Evolutionary conservation across 2,888 invertebrate species (phyloP), one percentile per base, ranked within the genome.

Genomic region (Saturnia pavonia): DNA sequence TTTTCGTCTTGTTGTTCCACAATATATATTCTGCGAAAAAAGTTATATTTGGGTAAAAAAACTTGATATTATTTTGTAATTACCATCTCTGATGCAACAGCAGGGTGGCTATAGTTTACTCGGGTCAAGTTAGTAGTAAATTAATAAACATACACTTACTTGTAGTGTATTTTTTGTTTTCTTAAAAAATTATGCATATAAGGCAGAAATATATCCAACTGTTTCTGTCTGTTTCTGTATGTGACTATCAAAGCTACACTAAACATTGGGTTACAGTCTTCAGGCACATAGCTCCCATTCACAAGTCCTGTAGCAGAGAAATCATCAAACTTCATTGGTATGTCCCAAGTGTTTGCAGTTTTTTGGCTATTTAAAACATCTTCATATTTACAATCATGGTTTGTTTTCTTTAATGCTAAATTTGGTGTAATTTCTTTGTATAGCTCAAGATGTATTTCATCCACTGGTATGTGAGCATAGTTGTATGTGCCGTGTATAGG

Each of bases 141-240:
- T n/a, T n/a, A n/a, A n/a, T n/a, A n/a, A n/a, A n/a, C n/a, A n/a
- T 42, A 63, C 67, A 86, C 89, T 88, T 75, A 93, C 94, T 88
- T 91, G 87, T 99, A 99, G 85, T 97, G 96, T 51, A 99, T 95
- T 77, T 96, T 95, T 86, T 99, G 99, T 72, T 95, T 94, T 77
- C 97, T 96, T 72, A 99, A 91, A 87, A 97, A 98, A 68, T 96
- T 96, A 87, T 99, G 98, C 91, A 99, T 97, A 80, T 98, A 97
- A 70, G 96, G 96, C 73, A 98, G 91, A 85, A 98, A 98, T 72
- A 96, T 91, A 68, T 95, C 94, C 22, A 99, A 89, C 80, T 99
- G 98, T 6, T 94, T 90, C 76, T 96, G 94, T 66, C 99, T 94
- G 79, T 97, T 96, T 70, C 98, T 94, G 74, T 95, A 95, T 0